phyloP scores from a whole-genome alignment of 2,113 vertebrate species.

The Sakesphorus luctuosus region DNA sequence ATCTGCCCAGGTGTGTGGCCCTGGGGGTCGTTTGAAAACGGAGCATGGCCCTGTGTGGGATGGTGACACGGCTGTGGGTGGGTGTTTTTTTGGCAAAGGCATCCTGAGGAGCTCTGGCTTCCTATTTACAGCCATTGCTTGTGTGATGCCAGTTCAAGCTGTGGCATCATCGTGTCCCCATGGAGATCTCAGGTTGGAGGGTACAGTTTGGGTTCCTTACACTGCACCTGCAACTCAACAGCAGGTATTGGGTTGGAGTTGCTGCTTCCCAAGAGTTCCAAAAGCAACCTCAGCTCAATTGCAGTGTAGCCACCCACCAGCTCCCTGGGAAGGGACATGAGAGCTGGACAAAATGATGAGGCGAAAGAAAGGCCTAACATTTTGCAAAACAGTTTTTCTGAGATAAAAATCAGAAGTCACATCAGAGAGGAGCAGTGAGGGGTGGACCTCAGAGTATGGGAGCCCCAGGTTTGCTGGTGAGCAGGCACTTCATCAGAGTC shows the following conservation, averaged over 20 bases:
- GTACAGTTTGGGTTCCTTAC: accelerated
- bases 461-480: neutral
- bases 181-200: neutral
- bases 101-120: neutral
- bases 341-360: neutral
- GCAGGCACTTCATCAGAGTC: neutral
- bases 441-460: accelerated
- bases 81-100: neutral
- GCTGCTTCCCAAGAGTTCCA: neutral
- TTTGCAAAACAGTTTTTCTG: neutral
- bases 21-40: accelerated
- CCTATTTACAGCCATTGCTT: accelerated
- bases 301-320: neutral
- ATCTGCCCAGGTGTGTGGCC: slow-evolving; percentile 87
- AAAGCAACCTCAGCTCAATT: neutral
- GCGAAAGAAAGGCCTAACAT: neutral
- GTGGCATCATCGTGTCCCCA: neutral
- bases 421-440: neutral
- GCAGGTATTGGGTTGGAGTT: accelerated
- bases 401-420: neutral
- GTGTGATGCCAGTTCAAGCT: neutral
- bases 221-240: accelerated
- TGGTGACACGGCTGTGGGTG: accelerated
- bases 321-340: neutral
- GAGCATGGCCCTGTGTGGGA: accelerated